Conservation (phyloP, 1,140 invertebrate genomes). For the Acromyrmex heyeri region DNA sequence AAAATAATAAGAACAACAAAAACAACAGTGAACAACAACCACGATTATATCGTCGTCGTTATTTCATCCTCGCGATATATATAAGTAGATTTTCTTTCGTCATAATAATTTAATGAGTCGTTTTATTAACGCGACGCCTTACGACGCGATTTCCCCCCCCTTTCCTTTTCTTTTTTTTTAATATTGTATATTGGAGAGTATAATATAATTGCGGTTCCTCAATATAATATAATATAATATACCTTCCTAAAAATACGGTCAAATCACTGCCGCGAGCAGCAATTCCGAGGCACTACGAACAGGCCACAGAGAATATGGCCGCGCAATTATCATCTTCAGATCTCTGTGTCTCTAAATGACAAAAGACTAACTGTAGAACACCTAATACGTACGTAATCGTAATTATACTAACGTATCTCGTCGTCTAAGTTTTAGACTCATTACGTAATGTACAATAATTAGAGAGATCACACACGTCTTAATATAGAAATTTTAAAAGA, state of each 20-base stretch:
- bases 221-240: conserved; percentile 84
- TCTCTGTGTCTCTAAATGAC: conserved; percentile 85
- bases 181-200: conserved; percentile 83
- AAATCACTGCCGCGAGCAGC: conserved; percentile 86
- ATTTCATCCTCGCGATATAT: conserved; percentile 54
- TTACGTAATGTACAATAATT: conserved; percentile 85
- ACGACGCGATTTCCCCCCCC: conserved; percentile 80
- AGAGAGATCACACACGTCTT: conserved; percentile 87
- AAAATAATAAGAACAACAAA: conserved; percentile 63
- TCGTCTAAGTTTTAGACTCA: conserved; percentile 81
- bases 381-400: conserved; percentile 82
- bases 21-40: conserved; percentile 60
- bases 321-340: conserved; percentile 84
- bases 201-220: conserved; percentile 83
- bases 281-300: conserved; percentile 87
- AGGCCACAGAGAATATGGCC: conserved; percentile 86
- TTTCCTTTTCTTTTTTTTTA: conserved; percentile 70
- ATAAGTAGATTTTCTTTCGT: conserved; percentile 75
- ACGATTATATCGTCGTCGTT: conserved; percentile 71
- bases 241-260: conserved; percentile 86
- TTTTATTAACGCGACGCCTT: conserved; percentile 81
- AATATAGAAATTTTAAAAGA: conserved; percentile 87
- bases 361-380: conserved; percentile 83
- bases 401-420: conserved; percentile 83
- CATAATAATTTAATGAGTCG: conserved; percentile 83